These are phyloP conservation scores for Uropsilus gracilis DNA, from an alignment of 2,113 vertebrate genomes.

Conservation along the genomic window DNA sequence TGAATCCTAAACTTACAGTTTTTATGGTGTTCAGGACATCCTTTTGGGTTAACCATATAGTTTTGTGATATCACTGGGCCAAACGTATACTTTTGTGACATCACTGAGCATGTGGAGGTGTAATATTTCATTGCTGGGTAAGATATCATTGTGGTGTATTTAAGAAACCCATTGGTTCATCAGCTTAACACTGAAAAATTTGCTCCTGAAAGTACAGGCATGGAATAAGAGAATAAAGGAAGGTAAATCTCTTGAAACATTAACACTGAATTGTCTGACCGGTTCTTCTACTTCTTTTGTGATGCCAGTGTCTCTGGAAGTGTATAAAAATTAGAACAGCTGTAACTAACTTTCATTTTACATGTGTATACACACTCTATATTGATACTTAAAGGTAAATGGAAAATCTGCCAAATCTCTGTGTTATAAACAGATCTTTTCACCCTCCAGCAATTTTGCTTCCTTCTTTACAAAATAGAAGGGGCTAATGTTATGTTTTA, in stretches of 20 bases:
- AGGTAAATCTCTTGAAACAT: neutral
- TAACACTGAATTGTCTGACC: neutral
- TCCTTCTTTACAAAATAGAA: neutral
- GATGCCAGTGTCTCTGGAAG: neutral
- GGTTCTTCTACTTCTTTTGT: neutral
- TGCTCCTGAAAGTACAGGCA: neutral
- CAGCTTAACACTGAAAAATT: constrained; percentile 39
- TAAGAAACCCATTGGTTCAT: neutral
- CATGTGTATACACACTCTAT: neutral
- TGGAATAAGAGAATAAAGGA: neutral
- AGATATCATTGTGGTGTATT: neutral
- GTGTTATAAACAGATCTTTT: neutral
- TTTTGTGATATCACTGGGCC: neutral
- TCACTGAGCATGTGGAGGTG: neutral
- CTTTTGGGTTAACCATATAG: neutral
- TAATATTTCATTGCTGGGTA: neutral
- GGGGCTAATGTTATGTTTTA: neutral
- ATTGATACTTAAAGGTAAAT: neutral
- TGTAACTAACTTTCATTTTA: neutral
- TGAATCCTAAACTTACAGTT: constrained; percentile 21
- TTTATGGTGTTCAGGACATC: neutral
- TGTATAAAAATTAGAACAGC: neutral
- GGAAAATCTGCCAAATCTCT: neutral
- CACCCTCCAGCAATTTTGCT: neutral
- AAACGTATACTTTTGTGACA: constrained; percentile 1